Percentiles rank a stretch among this genome's conserved stretches.
These are phyloP conservation scores for Cryptoleucopteryx plumbea DNA, from an alignment of 2,113 vertebrate species.

Conservation along the genomic window DNA sequence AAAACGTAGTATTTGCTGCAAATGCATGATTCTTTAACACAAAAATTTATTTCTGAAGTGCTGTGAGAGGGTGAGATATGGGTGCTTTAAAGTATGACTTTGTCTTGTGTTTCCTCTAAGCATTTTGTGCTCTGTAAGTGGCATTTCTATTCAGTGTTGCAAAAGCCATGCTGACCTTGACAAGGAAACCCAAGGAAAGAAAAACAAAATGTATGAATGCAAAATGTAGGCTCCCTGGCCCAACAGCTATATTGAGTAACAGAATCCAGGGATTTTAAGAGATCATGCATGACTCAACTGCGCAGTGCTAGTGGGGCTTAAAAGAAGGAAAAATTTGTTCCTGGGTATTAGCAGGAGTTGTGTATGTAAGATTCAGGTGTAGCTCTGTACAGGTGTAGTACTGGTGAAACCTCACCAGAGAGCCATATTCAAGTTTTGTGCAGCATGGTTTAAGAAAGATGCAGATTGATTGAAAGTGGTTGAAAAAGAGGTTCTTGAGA, in stretches of 20 bases:
- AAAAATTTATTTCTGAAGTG: neutral
- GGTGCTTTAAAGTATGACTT: neutral
- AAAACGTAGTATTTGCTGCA: neutral
- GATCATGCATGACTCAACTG: neutral
- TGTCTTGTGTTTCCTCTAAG: neutral
- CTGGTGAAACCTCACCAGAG: neutral
- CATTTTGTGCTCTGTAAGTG: neutral
- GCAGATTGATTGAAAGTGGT: neutral
- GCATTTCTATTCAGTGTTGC: neutral
- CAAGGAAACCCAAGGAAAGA: neutral
- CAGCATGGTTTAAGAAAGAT: neutral
- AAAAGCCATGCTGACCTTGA: neutral
- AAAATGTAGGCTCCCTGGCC: neutral
- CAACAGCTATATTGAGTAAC: neutral
- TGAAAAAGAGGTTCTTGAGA: neutral
- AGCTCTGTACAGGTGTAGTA: neutral
- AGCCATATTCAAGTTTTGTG: neutral
- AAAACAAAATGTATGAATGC: neutral
- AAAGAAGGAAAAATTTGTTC: neutral
- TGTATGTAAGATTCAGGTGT: neutral
- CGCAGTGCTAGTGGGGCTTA: neutral
- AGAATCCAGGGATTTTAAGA: neutral
- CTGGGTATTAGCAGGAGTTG: neutral
- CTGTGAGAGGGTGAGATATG: neutral
- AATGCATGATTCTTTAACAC: neutral